phyloP scores from a whole-genome alignment of 2,797 vertebrate genomes.

The Distichodus sexfasciatus region DNA sequence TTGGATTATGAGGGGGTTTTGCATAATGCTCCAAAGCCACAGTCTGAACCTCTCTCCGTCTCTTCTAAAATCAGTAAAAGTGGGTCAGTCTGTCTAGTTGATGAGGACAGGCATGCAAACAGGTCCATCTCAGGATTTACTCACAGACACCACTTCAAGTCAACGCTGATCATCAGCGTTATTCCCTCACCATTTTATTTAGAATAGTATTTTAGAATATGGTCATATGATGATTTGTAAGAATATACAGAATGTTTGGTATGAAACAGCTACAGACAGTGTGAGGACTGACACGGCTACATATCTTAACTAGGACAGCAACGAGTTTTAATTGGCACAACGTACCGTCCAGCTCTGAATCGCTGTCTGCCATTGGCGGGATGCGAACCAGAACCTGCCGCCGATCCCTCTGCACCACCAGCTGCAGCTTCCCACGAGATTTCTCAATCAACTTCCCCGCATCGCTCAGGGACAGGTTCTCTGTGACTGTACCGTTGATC shows the following conservation, averaged over 20 bases:
- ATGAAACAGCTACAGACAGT: too few relatives aligned
- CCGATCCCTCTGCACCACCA: slow-evolving; percentile 89
- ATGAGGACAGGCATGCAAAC: background rate
- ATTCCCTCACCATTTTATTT: too few relatives aligned
- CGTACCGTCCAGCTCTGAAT: slow-evolving; percentile 95
- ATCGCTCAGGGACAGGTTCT: slow-evolving; percentile 93
- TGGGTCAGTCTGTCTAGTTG: slow-evolving; percentile 52
- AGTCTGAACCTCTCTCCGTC: background rate
- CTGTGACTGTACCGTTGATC: slow-evolving; percentile 97
- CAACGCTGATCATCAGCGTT: too few relatives aligned
- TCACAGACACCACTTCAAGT: too few relatives aligned
- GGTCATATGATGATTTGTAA: too few relatives aligned
- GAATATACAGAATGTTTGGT: too few relatives aligned
- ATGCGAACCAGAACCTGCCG: slow-evolving; percentile 89
- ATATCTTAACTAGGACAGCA: background rate
- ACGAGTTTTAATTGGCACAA: background rate
- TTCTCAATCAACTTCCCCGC: slow-evolving; percentile 95
- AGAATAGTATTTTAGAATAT: too few relatives aligned
- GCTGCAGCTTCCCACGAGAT: slow-evolving; percentile 91
- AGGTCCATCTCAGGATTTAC: too few relatives aligned
- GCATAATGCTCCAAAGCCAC: slow-evolving; percentile 57
- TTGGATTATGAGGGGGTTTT: slow-evolving; percentile 69
- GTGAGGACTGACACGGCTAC: too few relatives aligned
- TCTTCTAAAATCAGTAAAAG: slow-evolving; percentile 49
- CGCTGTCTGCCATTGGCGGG: slow-evolving; percentile 90